phyloP scores from a whole-genome alignment of 2,113 vertebrate species.

The Alethe castanea region DNA sequence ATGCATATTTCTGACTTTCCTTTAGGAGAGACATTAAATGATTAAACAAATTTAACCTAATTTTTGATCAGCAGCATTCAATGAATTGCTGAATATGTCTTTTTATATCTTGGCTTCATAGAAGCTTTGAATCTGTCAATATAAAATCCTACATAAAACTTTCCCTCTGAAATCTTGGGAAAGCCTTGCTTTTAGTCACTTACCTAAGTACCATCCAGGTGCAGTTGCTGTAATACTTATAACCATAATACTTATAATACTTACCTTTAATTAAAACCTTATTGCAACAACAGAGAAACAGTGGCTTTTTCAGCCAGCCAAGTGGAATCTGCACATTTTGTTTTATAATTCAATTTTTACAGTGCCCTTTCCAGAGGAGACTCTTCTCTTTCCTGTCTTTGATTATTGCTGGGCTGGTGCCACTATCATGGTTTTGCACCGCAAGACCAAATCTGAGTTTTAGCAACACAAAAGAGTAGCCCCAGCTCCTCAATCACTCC shows the following conservation, averaged over 20 bases:
- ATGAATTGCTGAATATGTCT: neutral
- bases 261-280: conserved; percentile 50
- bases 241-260: neutral
- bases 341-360: conserved; percentile 37
- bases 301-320: conserved; percentile 19
- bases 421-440: neutral
- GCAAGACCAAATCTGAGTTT: neutral
- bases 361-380: conserved; percentile 24
- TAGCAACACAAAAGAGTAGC: neutral
- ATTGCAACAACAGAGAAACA: conserved; percentile 15
- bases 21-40: neutral
- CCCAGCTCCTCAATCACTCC: conserved; percentile 39
- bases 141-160: neutral
- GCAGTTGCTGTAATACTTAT: neutral
- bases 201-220: neutral
- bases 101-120: neutral
- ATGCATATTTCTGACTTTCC: conserved; percentile 26
- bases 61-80: neutral
- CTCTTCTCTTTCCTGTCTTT: conserved; percentile 27
- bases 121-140: neutral
- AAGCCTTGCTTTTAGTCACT: neutral
- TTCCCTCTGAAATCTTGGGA: neutral
- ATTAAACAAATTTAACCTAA: conserved; percentile 1
- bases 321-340: conserved; percentile 11
- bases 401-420: conserved; percentile 49